Percentiles rank a stretch among this genome's conserved stretches.
phyloP scores from a whole-genome alignment of 2,888 invertebrate genomes.

The Eupithecia abbreviata region DNA sequence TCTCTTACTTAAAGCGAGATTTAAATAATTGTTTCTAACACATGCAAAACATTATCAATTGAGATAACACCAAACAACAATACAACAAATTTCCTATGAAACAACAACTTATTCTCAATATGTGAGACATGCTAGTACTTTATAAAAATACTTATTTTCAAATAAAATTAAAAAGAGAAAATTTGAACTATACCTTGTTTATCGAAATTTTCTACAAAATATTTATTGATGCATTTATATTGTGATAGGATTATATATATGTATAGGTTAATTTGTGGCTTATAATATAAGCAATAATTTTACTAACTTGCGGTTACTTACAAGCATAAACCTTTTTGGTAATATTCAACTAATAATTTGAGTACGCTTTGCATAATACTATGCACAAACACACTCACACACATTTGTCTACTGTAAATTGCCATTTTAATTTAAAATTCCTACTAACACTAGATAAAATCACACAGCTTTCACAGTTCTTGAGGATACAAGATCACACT shows the following conservation, averaged over 20 bases:
- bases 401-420: background rate
- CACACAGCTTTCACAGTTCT: conserved; percentile 1
- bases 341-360: background rate
- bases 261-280: background rate
- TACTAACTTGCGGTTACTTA: background rate
- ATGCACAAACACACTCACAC: background rate
- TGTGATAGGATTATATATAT: background rate
- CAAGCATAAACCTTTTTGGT: background rate
- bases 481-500: conserved; percentile 18
- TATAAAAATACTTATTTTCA: background rate
- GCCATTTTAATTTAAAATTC: conserved; percentile 1
- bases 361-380: background rate
- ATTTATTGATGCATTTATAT: background rate
- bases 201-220: background rate
- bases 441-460: conserved; percentile 12
- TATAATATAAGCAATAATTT: background rate
- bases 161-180: background rate
- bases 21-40: background rate
- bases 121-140: background rate
- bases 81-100: background rate
- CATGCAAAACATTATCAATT: background rate
- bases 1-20: background rate
- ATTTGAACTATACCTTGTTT: too few relatives aligned
- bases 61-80: conserved; percentile 3
- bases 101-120: background rate